A percentile compares a stretch with the other conserved stretches of the same genome.
phyloP scores from a whole-genome alignment of 2,888 invertebrate species.

The Brachylomia viminalis region DNA sequence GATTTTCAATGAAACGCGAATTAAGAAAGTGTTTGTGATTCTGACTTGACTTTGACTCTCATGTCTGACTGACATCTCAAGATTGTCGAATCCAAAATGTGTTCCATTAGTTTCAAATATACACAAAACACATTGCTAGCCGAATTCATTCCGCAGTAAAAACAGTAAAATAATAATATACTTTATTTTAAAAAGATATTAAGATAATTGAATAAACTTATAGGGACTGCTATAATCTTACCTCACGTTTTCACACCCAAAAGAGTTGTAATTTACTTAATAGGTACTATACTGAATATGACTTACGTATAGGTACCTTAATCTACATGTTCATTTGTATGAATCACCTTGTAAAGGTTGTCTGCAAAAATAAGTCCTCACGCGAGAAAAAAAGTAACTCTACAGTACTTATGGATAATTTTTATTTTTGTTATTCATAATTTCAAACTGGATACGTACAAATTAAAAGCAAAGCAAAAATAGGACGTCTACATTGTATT shows the following conservation, averaged over 20 bases:
- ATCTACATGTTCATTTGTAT: neutral
- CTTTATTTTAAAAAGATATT: neutral
- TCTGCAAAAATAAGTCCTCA: slow-evolving; percentile 4
- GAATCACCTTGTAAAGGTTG: slow-evolving; percentile 37
- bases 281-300: neutral
- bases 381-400: neutral
- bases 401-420: neutral
- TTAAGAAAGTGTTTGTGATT: neutral
- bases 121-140: neutral
- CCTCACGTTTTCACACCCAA: neutral
- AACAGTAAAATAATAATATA: neutral
- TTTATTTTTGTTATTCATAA: neutral
- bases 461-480: neutral
- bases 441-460: neutral
- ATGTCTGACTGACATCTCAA: neutral
- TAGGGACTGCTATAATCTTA: neutral
- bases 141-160: too few species aligned
- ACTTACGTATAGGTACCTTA: neutral
- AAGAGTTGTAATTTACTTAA: neutral
- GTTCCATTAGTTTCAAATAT: neutral
- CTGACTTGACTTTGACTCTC: neutral
- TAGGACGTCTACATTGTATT: neutral
- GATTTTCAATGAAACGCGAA: neutral
- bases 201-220: neutral
- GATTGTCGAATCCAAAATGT: neutral